Base-by-base conservation (phyloP, 1,140 invertebrate species). In the Samia ricini region DNA sequence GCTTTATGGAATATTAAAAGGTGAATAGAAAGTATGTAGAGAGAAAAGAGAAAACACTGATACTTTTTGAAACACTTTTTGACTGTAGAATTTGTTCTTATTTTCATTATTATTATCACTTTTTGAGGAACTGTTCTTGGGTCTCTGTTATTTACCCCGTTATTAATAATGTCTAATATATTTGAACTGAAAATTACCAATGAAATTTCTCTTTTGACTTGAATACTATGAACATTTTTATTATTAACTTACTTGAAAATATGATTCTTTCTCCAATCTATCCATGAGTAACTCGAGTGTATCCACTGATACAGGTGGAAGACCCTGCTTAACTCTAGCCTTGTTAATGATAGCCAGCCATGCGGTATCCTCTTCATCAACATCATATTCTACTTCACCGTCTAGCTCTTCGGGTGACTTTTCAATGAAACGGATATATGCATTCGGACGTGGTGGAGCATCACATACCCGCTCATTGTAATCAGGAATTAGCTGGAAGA, bases 201-300 rank as follows among this genome's bases (percentile, higher is more conserved):
- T n/a, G n/a, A n/a, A 42, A 42, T 42, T 4, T n/a, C 18, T n/a
- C 10, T 42, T 42, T 42, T 42, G 10, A n/a, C 18, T n/a, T n/a
- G n/a, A n/a, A n/a, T n/a, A n/a, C n/a, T n/a, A n/a, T n/a, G n/a
- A n/a, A n/a, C n/a, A n/a, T n/a, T n/a, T n/a, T n/a, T n/a, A n/a
- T 52, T 22, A 52, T 22, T 56, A 19, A 62, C 58, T 22, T 77
- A 94, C 94, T 79, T 97, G 97, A 88, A 99, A 99, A 88, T 98
- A 98, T 1, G 97, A 99, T 89, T 99, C 98, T 86, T 99, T 99
- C 83, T 99, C 98, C 65, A 99, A 91, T 63, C 98, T 92, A 91
- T 99, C 98, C 97, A 99, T 99, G 6, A 99, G 88, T 2, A 98
- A 85, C 90, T 99, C 98, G 90, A 99, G 95, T 0, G 94, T 96